Evolutionary conservation across 2,113 vertebrate species (phyloP).

Genomic region (Periophthalmodon schlosseri): DNA sequence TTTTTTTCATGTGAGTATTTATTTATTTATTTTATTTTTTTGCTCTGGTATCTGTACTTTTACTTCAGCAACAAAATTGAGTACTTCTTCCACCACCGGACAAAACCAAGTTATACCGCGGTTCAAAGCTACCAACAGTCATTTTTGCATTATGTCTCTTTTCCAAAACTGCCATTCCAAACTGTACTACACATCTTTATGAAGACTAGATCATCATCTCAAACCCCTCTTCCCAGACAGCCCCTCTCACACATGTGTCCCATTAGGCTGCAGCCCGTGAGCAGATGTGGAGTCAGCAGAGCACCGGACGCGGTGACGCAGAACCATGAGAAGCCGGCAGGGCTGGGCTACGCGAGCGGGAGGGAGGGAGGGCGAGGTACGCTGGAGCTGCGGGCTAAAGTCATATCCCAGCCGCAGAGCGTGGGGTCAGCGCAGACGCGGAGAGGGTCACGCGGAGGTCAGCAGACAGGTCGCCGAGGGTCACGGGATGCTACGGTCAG

Average conservation of each 20-base stretch:
- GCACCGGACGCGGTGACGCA: slow-evolving; percentile 38
- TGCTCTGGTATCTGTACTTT: too few relatives aligned
- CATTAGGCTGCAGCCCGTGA: slow-evolving; percentile 46
- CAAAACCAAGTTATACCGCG: too few relatives aligned
- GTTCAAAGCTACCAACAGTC: too few relatives aligned
- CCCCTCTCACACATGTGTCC: slow-evolving; percentile 54
- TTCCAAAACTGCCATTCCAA: neutral
- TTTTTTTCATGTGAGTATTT: too few relatives aligned
- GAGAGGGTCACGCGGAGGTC: slow-evolving; percentile 63
- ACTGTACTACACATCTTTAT: neutral
- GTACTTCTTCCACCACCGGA: too few relatives aligned
- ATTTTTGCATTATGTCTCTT: neutral
- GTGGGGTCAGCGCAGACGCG: slow-evolving; percentile 61
- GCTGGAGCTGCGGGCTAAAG: slow-evolving; percentile 47
- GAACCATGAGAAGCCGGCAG: slow-evolving; percentile 29
- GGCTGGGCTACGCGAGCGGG: neutral
- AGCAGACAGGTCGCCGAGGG: slow-evolving; percentile 53
- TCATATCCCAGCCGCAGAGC: slow-evolving; percentile 58
- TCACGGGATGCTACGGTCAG: slow-evolving; percentile 43
- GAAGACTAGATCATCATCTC: neutral
- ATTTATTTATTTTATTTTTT: too few relatives aligned
- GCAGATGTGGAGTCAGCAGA: slow-evolving; percentile 30
- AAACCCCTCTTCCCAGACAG: slow-evolving; percentile 3
- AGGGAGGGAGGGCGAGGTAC: slow-evolving; percentile 38
- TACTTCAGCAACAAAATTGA: too few relatives aligned